These are phyloP conservation scores for Spodoptera picta DNA, from an alignment of 2,888 invertebrate genomes.

Conservation along the genomic window DNA sequence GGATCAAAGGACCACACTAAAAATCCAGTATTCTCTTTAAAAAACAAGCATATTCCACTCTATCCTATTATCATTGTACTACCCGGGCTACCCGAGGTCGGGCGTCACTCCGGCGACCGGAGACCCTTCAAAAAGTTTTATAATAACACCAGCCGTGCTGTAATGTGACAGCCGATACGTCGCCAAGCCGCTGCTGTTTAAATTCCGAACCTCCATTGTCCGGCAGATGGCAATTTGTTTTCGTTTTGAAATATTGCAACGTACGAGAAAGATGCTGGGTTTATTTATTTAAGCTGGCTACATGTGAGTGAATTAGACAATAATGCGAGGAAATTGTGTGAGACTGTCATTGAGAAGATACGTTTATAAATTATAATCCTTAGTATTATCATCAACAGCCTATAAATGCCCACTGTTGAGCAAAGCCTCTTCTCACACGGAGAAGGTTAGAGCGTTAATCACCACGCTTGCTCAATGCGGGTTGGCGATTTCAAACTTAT, in stretches of 20 bases:
- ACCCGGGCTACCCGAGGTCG: constrained; percentile 60
- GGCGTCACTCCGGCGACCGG: constrained; percentile 82
- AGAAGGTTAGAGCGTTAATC: too few relatives aligned
- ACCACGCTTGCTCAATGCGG: too few relatives aligned
- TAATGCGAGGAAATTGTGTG: too few relatives aligned
- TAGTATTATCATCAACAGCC: too few relatives aligned
- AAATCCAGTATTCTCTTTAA: too few relatives aligned
- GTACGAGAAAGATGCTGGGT: constrained; percentile 7
- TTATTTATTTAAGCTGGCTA: constrained; percentile 10
- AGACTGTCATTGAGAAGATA: background rate
- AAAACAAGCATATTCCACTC: constrained; percentile 60
- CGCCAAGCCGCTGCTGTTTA: constrained; percentile 80
- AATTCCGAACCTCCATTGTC: constrained; percentile 73
- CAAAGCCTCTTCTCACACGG: too few relatives aligned
- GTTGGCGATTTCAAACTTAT: too few relatives aligned
- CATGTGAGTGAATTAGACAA: background rate
- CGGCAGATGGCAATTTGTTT: constrained; percentile 49
- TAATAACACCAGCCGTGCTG: constrained; percentile 81
- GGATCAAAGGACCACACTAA: too few relatives aligned
- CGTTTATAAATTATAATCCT: too few relatives aligned
- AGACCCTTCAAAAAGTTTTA: constrained; percentile 88
- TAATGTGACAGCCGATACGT: constrained; percentile 89
- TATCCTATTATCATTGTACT: constrained; percentile 54
- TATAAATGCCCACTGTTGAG: too few relatives aligned
- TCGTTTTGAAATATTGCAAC: constrained; percentile 38